Conservation (phyloP, 2,797 vertebrate species). For the Myiotriccus ornatus region DNA sequence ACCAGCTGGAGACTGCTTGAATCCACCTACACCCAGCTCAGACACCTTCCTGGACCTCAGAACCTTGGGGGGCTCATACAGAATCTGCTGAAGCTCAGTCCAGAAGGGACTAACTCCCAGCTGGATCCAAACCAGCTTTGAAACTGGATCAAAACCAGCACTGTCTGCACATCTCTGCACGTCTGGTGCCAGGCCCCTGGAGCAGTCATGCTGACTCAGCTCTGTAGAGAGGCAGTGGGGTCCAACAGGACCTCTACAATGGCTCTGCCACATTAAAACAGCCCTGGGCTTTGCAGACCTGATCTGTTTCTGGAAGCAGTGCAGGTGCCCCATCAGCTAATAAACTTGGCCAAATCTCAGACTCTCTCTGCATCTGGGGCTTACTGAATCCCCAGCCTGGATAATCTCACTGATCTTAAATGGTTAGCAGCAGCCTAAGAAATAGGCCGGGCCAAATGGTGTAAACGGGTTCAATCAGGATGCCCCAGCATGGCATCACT, state of each 20-base stretch:
- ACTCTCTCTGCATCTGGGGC: neutral
- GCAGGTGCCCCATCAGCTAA: neutral
- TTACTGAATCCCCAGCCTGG: neutral
- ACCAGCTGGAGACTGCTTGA: neutral
- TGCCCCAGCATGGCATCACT: rapidly evolving
- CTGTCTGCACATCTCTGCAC: neutral
- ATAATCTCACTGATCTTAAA: neutral
- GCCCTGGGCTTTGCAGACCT: neutral
- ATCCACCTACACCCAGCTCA: neutral
- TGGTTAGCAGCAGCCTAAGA: neutral
- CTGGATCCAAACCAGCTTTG: neutral
- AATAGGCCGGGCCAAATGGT: neutral
- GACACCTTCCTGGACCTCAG: neutral
- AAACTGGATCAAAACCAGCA: neutral
- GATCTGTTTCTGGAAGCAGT: neutral
- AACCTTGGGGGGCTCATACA: neutral
- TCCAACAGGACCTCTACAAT: neutral
- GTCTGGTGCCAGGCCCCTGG: neutral
- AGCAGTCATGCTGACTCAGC: neutral
- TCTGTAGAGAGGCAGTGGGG: neutral
- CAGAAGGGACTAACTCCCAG: neutral
- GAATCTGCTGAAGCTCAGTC: neutral
- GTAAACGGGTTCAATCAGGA: neutral
- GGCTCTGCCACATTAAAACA: neutral
- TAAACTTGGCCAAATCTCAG: neutral